Conservation (phyloP, 2,888 invertebrate genomes). For the Drosophila quinaria region DNA sequence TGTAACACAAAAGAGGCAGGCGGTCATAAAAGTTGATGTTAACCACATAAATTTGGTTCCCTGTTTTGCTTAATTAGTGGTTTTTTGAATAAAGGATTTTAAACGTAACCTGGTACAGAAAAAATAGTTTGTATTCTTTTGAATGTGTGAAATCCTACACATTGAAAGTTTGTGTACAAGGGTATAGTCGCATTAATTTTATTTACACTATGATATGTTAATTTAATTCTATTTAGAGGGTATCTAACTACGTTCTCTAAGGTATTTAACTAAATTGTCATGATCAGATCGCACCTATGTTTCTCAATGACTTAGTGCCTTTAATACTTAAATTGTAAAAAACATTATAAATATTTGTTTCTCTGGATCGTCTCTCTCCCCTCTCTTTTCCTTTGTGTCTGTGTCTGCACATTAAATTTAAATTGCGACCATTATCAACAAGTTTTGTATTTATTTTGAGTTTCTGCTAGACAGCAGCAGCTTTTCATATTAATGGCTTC, state of each 20-base stretch:
- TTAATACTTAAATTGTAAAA: no score
- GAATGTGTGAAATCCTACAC: conserved; percentile 1
- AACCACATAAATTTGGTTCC: conserved; percentile 57
- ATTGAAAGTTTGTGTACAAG: not conserved
- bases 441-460: conserved; percentile 19
- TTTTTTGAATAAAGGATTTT: not conserved
- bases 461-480: conserved; percentile 33
- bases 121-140: conserved; percentile 13
- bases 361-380: no score
- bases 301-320: no score
- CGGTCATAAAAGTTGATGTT: conserved; percentile 61
- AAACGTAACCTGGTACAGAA: not conserved
- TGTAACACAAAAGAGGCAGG: conserved; percentile 24
- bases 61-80: conserved; percentile 58
- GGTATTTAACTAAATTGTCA: no score
- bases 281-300: no score
- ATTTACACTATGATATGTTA: no score
- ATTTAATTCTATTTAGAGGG: no score
- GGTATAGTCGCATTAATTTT: not conserved
- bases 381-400: not conserved
- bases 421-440: conserved; percentile 29
- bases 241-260: no score
- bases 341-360: no score
- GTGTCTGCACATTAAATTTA: conserved; percentile 4
- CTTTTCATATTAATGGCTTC: not conserved